Base-by-base conservation (phyloP, 2,797 vertebrate species). In the Hephaestus fuliginosus region DNA sequence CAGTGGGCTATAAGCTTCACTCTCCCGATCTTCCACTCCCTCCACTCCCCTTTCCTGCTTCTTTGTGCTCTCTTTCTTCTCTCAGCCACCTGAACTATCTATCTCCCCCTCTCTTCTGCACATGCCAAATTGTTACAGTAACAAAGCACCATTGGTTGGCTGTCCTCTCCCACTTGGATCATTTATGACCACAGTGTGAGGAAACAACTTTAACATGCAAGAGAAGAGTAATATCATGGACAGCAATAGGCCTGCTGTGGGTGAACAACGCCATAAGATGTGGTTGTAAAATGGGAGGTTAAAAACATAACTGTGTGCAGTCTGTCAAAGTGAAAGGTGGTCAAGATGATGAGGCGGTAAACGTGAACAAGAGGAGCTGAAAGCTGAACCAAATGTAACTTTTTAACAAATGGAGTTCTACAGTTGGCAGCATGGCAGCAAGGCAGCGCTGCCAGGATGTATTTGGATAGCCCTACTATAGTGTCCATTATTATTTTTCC, bases 251-350 rank as follows among this genome's bases (percentile, higher is more conserved):
- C n/a, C 43, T 55, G 36, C 74, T 55, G 28, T 28, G 55, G 75
- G 20, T 72, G 57, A 83, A 78, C 33, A 72, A 76, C 76, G 52
- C 76, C 39, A 36, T 62, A 76, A 63, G 57, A 75, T 60, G 41
- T 36, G 72, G 73, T 46, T 60, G 85, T 86, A 80, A 90, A 83
- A 84, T 30, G 61, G 39, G 10, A 65, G 49, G 44, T 80, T 63
- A 67, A 75, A 76, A 62, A 70, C 28, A 51, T 44, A 18, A 39
- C 33, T 55, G 17, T 6, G 11, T 46, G 14, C 12, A 49, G 64
- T 67, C 39, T 17, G 20, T 61, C 18, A 71, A 39, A 73, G 41
- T 64, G 18, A 60, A 58, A 67, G 46, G 68, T 73, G 36, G 39
- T 66, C 22, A 28, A 66, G 30, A 71, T 67, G 66, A 81, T 70